Evolutionary conservation across 2,888 invertebrate genomes (phyloP), one percentile per base, ranked within the genome.

Genomic region (Ophion ventricosus): DNA sequence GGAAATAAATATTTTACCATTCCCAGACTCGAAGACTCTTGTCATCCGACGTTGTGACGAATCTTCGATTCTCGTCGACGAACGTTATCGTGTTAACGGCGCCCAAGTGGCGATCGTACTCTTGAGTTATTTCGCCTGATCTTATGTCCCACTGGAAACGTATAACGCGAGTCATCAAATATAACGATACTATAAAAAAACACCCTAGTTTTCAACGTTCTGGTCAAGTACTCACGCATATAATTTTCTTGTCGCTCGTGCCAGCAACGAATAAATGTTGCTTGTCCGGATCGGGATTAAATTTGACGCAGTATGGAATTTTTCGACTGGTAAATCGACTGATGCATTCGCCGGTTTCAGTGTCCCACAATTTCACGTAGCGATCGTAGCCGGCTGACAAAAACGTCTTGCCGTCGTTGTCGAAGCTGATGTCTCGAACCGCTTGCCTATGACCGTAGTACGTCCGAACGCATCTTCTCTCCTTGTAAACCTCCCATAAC

Each of bases 21-120:
- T 99, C 99, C 99, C 99, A 99, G 69, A 99, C 99, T 74, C 99
- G 95, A 88, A 99, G 95, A 92, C 98, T 99, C 94, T 99, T 99
- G 93, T 99, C 99, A 93, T 99, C 99, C 0, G 99, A 99, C 0
- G 99, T 99, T 20, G 99, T 98, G 3, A 99, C 99, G 94, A 99
- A 99, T 89, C 99, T 94, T 35, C 99, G 94, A 94, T 99, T 99
- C 91, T 99, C 98, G 93, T 99, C 99, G 1, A 99, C 99, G 94
- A 99, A 99, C 0, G 99, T 99, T 90, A 99, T 99, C 0, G 98
- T 97, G 93, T 99, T 99, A 1, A 99, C 99, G 1, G 99, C 99
- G 8, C 99, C 99, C 87, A 99, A 95, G 95, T 99, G 99, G 1
- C 99, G 95, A 94, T 99, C 99, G 93, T 99, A 99, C 93, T 99